These are phyloP conservation scores for Holothuria leucospilota DNA, from an alignment of 53 echinoderm and acorn worm genomes.

Conservation along the genomic window DNA sequence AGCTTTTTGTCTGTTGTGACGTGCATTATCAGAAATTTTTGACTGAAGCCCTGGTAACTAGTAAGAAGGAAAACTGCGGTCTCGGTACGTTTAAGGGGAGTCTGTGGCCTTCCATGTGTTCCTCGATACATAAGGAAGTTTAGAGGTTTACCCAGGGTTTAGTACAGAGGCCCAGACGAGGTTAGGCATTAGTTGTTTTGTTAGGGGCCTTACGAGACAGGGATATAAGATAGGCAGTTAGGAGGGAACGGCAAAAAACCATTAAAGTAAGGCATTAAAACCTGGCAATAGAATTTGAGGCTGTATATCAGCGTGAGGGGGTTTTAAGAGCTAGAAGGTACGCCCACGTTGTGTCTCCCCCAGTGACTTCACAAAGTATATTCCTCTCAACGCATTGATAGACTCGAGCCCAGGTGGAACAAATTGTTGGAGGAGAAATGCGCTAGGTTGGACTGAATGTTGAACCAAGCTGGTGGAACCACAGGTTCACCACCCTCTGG, in stretches of 20 bases:
- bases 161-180: background rate
- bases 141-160: slow-evolving; percentile 22
- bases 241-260: background rate
- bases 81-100: slow-evolving; percentile 11
- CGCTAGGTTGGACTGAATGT: background rate
- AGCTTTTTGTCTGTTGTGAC: background rate
- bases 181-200: slow-evolving; percentile 16
- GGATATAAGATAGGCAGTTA: background rate
- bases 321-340: background rate
- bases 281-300: background rate
- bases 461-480: no score
- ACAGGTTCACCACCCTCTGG: no score
- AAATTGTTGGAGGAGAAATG: background rate
- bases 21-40: slow-evolving; percentile 8
- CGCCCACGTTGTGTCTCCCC: background rate
- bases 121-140: slow-evolving; percentile 38
- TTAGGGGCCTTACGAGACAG: background rate
- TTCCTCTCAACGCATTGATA: background rate
- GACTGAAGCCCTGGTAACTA: slow-evolving; percentile 1
- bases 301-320: background rate
- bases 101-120: background rate
- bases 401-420: slow-evolving; percentile 6
- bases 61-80: background rate
- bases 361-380: background rate
- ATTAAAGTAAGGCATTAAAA: slow-evolving; percentile 12